phyloP scores from a whole-genome alignment of 2,113 vertebrate genomes.

The Aptenodytes forsteri region DNA sequence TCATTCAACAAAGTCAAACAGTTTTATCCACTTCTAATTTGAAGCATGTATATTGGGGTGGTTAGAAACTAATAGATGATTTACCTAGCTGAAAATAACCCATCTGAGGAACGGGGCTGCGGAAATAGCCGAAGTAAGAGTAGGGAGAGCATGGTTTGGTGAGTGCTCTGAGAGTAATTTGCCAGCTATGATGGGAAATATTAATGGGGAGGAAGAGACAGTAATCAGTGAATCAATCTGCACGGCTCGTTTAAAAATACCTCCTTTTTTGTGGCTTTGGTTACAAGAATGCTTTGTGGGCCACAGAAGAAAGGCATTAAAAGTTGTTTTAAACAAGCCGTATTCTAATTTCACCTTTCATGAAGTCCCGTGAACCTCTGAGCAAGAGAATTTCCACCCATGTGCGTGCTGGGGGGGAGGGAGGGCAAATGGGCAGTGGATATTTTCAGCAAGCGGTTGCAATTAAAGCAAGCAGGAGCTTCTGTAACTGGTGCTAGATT shows the following conservation, averaged over 20 bases:
- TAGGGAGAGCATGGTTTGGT: background rate
- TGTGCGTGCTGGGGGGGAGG: background rate
- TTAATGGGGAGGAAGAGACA: constrained; percentile 3
- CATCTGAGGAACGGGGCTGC: background rate
- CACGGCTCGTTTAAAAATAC: background rate
- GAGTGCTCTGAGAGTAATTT: background rate
- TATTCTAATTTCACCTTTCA: background rate
- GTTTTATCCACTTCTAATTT: background rate
- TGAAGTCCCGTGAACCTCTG: background rate
- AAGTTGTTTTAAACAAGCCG: background rate
- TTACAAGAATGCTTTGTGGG: constrained; percentile 56
- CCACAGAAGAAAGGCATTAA: background rate
- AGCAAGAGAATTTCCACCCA: background rate
- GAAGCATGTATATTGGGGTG: background rate
- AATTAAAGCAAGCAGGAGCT: background rate
- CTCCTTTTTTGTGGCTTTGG: constrained; percentile 55
- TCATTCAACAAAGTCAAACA: background rate
- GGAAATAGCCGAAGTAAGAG: background rate
- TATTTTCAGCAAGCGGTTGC: background rate
- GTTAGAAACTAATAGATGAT: background rate
- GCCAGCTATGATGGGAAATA: constrained; percentile 29
- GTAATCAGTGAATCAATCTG: constrained; percentile 5
- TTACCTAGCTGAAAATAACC: background rate
- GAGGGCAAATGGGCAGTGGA: background rate
- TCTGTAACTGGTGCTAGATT: background rate